These are phyloP conservation scores for Chrysemys picta DNA, from an alignment of 2,113 vertebrate genomes.

Conservation along the genomic window DNA sequence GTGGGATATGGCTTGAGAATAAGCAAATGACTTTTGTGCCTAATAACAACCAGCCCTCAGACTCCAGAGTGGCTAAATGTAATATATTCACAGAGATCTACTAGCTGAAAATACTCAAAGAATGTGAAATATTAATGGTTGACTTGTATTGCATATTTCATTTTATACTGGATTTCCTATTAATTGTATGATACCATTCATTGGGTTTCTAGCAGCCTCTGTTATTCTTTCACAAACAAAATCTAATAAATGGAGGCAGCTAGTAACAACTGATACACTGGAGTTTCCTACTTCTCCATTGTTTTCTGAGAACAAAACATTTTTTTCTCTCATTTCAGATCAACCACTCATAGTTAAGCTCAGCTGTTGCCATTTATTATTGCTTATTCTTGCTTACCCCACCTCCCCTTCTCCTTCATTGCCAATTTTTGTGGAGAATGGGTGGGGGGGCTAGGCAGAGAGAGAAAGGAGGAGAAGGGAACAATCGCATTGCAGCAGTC, in stretches of 20 bases:
- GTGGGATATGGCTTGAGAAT: neutral
- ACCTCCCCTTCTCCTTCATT: constrained; percentile 9
- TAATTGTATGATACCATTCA: neutral
- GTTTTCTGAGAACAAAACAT: constrained; percentile 39
- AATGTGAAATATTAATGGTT: constrained; percentile 7
- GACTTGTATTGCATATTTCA: constrained; percentile 6
- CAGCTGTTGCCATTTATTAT: constrained; percentile 57
- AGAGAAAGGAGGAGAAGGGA: neutral
- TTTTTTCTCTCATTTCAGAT: constrained; percentile 53
- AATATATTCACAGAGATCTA: constrained; percentile 37
- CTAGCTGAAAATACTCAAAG: constrained; percentile 36
- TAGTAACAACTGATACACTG: constrained; percentile 1
- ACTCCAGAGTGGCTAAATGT: constrained; percentile 40
- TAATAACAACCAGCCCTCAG: constrained; percentile 21
- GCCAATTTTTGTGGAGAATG: constrained; percentile 14
- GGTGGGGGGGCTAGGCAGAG: neutral
- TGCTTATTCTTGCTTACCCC: constrained; percentile 49
- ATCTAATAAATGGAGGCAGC: constrained; percentile 38
- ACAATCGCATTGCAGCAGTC: constrained; percentile 34
- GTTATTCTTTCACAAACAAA: constrained; percentile 12
- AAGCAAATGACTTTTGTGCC: neutral
- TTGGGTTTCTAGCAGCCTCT: neutral
- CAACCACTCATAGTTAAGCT: constrained; percentile 39
- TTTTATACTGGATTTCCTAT: constrained; percentile 20
- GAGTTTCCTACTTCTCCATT: constrained; percentile 16